Evolutionary conservation across 64 coral and sea anemone genomes (phyloP), one percentile per base, ranked within the genome.

Genomic region (Dendronephthya gigantea): DNA sequence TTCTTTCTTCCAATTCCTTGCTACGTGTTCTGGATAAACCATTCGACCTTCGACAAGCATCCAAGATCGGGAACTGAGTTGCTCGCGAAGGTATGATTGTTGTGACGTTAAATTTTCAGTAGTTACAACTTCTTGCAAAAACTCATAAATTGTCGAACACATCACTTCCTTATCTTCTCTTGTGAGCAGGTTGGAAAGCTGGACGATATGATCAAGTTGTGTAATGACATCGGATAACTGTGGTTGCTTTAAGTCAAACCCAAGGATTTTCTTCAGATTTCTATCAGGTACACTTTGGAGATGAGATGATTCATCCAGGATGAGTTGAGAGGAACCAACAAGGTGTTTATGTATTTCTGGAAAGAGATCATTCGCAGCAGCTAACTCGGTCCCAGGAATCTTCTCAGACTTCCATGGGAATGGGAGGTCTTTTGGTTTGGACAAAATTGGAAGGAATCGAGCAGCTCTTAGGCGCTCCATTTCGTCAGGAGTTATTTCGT

Each of bases 321-420:
- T 90, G 9, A 90, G 83, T 25, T 85, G 88, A 72, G 68, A 83
- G 30, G 62, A 90, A 40, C 91, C 87, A 30, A 90, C 91, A 39
- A 89, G 51, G 55, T 93, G 0, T 79, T 79, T 34, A 34, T 36
- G 36, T 36, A 14, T 9, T 2, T 40, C 74, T 2, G 72, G 85
- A 36, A 91, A 96, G 22, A 90, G 43, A 35, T 92, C 48, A 38
- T 90, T 37, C 23, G 83, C 83, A 52, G 31, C 41, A 79, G 91
- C 83, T 45, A 88, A 84, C 13, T 88, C 62, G 9, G 90, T 36
- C n/a, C n/a, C 47, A 17, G 32, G 32, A 9, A 62, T 7, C 84
- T 93, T 52, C 86, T 85, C 45, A 2, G 85, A 88, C 83, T 91
- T 92, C 94, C 94, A 96, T 22, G 40, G 49, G 4, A 91, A 76